A percentile compares a stretch with the other conserved stretches of the same genome.
Evolutionary conservation across 2,888 invertebrate genomes (phyloP).

Genomic region (Caenorhabditis angaria): DNA sequence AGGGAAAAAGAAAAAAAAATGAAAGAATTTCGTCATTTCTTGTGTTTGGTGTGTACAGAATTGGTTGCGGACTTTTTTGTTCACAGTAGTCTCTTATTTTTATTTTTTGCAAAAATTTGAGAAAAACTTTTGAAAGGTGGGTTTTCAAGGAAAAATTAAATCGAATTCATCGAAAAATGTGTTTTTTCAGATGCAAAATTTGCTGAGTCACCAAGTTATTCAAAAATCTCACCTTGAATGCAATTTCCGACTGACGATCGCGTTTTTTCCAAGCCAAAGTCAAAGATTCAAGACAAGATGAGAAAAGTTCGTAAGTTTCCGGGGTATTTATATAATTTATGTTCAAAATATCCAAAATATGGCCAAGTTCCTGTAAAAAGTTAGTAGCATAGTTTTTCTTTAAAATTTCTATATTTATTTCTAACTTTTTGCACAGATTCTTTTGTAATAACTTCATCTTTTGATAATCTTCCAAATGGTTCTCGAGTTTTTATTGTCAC

Average conservation of each 20-base stretch:
- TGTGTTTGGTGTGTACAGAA: too few species aligned
- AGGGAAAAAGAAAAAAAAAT: too few species aligned
- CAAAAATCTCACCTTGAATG: constrained; percentile 60
- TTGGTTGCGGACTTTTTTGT: too few species aligned
- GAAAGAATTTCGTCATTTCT: too few species aligned
- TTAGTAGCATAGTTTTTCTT: too few species aligned
- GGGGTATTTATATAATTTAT: constrained; percentile 20
- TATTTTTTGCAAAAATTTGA: background rate
- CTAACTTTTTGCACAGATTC: constrained; percentile 12
- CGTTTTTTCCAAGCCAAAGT: constrained; percentile 61
- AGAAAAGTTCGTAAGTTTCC: constrained; percentile 23
- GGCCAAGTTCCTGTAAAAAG: constrained; percentile 25
- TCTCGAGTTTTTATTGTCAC: constrained; percentile 14
- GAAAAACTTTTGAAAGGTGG: too few species aligned
- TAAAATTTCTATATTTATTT: background rate
- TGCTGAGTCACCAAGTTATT: too few species aligned
- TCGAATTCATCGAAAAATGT: too few species aligned
- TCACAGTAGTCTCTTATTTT: too few species aligned
- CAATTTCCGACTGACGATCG: constrained; percentile 62
- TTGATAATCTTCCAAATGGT: constrained; percentile 24
- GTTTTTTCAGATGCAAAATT: too few species aligned
- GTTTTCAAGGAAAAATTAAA: too few species aligned
- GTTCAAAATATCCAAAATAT: constrained; percentile 26
- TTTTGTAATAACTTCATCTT: constrained; percentile 21
- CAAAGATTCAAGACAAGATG: constrained; percentile 42